phyloP scores from a whole-genome alignment of 1,140 invertebrate species.

The Phymastichus coffea region DNA sequence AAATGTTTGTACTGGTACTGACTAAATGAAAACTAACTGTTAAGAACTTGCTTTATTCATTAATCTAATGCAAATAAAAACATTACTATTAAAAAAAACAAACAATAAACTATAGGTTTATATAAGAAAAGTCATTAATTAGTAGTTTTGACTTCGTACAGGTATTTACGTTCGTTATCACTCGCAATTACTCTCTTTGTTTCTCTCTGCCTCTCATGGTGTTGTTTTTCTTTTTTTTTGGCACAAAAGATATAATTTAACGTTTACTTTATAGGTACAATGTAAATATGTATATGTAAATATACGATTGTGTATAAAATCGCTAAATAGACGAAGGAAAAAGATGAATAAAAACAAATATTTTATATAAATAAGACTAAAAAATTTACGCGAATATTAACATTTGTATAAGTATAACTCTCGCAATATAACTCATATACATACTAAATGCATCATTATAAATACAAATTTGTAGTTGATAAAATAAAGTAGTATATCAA shows the following conservation, averaged over 20 bases:
- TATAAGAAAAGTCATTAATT: conserved; percentile 21
- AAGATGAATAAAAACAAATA: conserved; percentile 24
- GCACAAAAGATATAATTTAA: conserved; percentile 26
- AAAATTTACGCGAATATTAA: conserved; percentile 23
- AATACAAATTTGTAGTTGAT: conserved; percentile 17
- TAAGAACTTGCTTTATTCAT: conserved; percentile 32
- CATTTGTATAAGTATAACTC: conserved; percentile 24
- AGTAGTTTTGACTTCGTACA: conserved; percentile 10
- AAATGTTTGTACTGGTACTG: conserved; percentile 60
- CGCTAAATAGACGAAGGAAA: conserved; percentile 6
- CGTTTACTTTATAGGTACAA: conserved; percentile 11
- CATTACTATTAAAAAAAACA: conserved; percentile 25
- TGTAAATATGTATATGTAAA: conserved; percentile 12
- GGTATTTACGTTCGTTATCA: no score
- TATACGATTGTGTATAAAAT: conserved; percentile 16
- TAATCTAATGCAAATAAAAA: conserved; percentile 28
- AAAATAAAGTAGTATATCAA: conserved; percentile 11
- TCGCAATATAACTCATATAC: conserved; percentile 16
- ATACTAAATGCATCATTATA: conserved; percentile 21
- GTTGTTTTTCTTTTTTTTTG: conserved; percentile 27
- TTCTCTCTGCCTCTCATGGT: no score
- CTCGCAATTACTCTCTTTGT: no score
- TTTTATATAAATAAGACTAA: conserved; percentile 17
- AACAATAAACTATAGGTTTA: conserved; percentile 11
- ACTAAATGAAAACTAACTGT: conserved; percentile 54